Evolutionary conservation across 1,140 invertebrate species (phyloP), one percentile per base, ranked within the genome.

Genomic region (Hylaeus volcanicus): DNA sequence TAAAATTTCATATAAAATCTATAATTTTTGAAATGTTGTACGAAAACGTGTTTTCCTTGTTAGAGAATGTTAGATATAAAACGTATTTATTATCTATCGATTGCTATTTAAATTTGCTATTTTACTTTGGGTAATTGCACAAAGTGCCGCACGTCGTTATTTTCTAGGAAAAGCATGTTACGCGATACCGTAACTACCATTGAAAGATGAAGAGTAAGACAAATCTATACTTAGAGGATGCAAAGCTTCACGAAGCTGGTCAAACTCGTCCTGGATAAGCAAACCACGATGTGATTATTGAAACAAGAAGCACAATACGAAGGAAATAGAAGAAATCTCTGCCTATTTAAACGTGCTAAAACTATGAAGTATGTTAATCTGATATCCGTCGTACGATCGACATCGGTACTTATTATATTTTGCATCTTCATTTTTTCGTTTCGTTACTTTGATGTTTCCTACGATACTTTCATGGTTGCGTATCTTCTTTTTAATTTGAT

Each of bases 281-380:
- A 66, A 69, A 55, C 68, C 56, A 83, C 74, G 70, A 79, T 84
- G 65, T 83, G 74, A 55, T 70, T 83, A 65, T 85, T 78, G 84
- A 73, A 72, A 63, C 60, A 56, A 64, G 69, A 73, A 41, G 55
- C 45, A n/a, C 43, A 51, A 60, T 58, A 41, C 43, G 14, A 58
- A 51, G 55, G 37, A 58, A 70, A 58, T 11, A 43, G 5, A 48
- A 39, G 41, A 41, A 39, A 43, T 66, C 63, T 26, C n/a, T 12
- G 39, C 41, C 48, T 9, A 9, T n/a, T 8, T 5, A n/a, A 1
- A 1, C 5, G 12, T 43, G 37, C 37, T 39, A 63, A 65, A 65
- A 43, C 15, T 55, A 15, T 65, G 41, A 64, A 74, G n/a, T 1
- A 8, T 12, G 12, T 76, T 68, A n/a, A 45, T 64, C 9, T 0